Evolutionary conservation across 2,797 vertebrate species (phyloP).

Genomic region (Glossophaga mutica): DNA sequence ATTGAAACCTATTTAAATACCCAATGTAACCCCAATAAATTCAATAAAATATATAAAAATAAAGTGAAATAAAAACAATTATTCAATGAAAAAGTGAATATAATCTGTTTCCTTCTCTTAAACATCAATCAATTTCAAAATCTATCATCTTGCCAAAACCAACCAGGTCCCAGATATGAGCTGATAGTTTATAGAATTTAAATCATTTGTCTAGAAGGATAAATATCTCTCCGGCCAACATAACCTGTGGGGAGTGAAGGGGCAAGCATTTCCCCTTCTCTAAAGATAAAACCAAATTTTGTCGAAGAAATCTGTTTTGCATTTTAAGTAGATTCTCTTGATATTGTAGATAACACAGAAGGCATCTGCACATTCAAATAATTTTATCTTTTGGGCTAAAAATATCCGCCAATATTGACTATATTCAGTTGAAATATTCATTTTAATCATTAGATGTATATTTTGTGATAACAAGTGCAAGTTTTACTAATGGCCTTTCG

Average conservation of each 20-base stretch:
- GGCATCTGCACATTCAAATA: background rate
- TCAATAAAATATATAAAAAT: background rate
- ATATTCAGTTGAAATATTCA: background rate
- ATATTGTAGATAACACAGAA: background rate
- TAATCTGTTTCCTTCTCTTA: background rate
- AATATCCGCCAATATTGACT: background rate
- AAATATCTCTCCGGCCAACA: background rate
- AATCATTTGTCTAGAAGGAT: background rate
- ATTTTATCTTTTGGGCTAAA: background rate
- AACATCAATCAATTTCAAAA: background rate
- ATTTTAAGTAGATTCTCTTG: background rate
- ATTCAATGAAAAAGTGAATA: background rate
- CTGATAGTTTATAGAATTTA: background rate
- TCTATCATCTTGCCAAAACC: background rate
- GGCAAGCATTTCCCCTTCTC: background rate
- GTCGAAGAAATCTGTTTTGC: background rate
- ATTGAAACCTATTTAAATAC: background rate
- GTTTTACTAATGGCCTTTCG: background rate
- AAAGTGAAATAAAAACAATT: background rate
- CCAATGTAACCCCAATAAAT: background rate
- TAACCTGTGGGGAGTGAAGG: background rate
- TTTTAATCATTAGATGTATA: slow-evolving; percentile 5
- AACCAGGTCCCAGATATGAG: background rate
- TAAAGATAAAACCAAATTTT: background rate
- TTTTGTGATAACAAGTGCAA: background rate